Evolutionary conservation across 2,888 invertebrate genomes (phyloP).

Genomic region (Drosophila siamana): DNA sequence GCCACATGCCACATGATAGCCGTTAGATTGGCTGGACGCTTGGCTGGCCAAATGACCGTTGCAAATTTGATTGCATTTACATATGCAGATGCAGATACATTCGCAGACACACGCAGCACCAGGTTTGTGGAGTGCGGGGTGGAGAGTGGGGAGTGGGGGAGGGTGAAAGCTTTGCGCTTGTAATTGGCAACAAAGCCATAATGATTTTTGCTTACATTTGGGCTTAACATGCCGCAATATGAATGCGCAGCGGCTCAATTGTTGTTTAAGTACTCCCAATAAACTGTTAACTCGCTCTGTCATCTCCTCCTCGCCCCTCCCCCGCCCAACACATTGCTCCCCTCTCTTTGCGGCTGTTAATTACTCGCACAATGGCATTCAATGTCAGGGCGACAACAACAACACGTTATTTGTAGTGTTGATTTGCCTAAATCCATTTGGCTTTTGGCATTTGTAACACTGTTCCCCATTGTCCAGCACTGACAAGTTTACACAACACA

Average conservation of each 20-base stretch:
- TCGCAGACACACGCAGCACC: constrained; percentile 26
- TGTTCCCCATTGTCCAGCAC: neutral
- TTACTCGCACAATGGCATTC: constrained; percentile 5
- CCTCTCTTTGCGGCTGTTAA: constrained; percentile 3
- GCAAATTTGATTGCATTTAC: constrained; percentile 78
- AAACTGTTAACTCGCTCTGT: constrained; percentile 29
- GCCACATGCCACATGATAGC: constrained; percentile 62
- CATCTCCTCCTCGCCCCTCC: neutral
- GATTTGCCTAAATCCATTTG: constrained; percentile 2
- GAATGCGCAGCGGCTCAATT: constrained; percentile 35
- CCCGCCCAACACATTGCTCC: neutral
- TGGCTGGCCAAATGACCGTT: constrained; percentile 78
- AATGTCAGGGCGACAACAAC: neutral
- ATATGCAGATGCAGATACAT: constrained; percentile 71
- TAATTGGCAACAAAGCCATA: constrained; percentile 64
- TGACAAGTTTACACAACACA: neutral
- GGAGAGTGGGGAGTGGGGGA: neutral
- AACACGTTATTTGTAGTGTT: neutral
- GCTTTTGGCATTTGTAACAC: constrained; percentile 1
- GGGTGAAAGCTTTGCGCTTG: constrained; percentile 36
- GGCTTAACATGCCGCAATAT: constrained; percentile 54
- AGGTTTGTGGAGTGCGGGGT: neutral
- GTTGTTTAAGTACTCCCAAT: constrained; percentile 50
- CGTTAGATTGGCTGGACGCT: constrained; percentile 74
- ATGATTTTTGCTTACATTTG: constrained; percentile 65